These are phyloP conservation scores for Cebus imitator DNA, from an alignment of 2,113 vertebrate species.

Conservation along the genomic window DNA sequence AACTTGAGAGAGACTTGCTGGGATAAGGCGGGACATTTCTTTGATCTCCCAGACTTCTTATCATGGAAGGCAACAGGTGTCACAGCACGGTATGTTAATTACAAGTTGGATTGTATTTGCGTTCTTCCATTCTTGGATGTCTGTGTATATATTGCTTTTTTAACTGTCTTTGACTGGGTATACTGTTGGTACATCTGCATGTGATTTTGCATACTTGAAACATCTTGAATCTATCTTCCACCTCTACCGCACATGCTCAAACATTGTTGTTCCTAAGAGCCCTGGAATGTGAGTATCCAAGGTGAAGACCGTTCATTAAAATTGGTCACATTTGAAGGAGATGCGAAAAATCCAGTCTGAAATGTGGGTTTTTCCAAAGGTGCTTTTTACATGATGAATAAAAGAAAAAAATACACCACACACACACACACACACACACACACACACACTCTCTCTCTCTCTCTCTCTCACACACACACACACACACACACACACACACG, in stretches of 20 bases:
- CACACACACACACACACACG: not conserved
- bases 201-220: conserved; percentile 81
- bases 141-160: conserved; percentile 69
- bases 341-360: not conserved
- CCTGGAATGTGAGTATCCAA: conserved; percentile 63
- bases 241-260: conserved; percentile 75
- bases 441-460: too few species aligned
- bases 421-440: too few species aligned
- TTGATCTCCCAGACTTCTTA: conserved; percentile 97
- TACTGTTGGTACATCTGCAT: conserved; percentile 83
- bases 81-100: conserved; percentile 89
- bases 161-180: conserved; percentile 79
- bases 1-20: conserved; percentile 85
- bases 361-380: conserved; percentile 42
- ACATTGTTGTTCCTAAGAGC: conserved; percentile 66
- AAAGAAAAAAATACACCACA: not conserved
- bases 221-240: conserved; percentile 86
- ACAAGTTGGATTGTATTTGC: conserved; percentile 63
- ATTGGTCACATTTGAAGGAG: conserved; percentile 35
- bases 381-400: not conserved
- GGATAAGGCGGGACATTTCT: conserved; percentile 91
- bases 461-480: too few species aligned
- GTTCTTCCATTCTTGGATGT: conserved; percentile 59
- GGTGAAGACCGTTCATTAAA: conserved; percentile 57
- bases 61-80: conserved; percentile 96